These are phyloP conservation scores for Lepidochitona cinerea DNA, from an alignment of 2,888 invertebrate species.

Conservation along the genomic window DNA sequence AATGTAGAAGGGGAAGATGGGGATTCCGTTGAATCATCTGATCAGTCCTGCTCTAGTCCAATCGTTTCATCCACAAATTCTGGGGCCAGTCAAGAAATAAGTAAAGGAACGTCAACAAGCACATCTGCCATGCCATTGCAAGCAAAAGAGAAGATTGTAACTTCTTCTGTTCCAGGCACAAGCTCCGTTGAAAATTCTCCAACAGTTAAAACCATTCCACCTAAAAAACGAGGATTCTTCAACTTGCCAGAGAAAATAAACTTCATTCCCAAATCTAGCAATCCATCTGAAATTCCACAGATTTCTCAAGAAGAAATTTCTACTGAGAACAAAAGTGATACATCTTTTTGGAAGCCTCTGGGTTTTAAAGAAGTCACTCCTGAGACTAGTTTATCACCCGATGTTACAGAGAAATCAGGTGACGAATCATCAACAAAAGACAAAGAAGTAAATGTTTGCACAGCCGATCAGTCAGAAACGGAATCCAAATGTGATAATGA, in stretches of 20 bases:
- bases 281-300: neutral
- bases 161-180: too few species aligned
- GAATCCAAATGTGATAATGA: neutral
- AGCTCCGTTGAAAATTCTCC: too few species aligned
- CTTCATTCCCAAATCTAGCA: neutral
- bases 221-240: neutral
- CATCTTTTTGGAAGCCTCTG: neutral
- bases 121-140: too few species aligned
- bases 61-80: too few species aligned
- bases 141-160: too few species aligned
- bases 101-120: too few species aligned
- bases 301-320: neutral
- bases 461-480: neutral
- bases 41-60: too few species aligned
- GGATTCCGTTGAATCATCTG: too few species aligned
- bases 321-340: neutral
- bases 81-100: too few species aligned
- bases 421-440: neutral
- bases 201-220: too few species aligned
- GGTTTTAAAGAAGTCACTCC: neutral
- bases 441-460: neutral
- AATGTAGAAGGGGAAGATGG: too few species aligned
- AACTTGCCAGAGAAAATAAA: neutral
- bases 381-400: neutral
- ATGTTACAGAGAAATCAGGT: neutral